Base-by-base conservation (phyloP, 2,113 vertebrate genomes). In the Athene cunicularia region DNA sequence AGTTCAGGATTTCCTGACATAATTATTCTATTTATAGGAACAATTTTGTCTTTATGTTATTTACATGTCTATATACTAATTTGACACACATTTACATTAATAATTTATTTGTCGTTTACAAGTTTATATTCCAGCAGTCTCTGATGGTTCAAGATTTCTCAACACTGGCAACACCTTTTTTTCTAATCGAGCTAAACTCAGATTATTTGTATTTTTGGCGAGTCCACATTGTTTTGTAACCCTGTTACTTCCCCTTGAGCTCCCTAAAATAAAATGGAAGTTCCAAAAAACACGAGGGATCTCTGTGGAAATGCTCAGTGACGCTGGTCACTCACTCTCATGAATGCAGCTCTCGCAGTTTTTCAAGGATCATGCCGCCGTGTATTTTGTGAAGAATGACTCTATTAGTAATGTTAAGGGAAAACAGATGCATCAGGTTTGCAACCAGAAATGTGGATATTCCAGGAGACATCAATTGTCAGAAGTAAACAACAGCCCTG, bases 381-480 rank as follows among this genome's bases (percentile, higher is more conserved):
- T n/a, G 62, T 35, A 3, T 71, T 88, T 96, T 74, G 33, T 43
- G 14, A 74, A 80, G 72, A 74, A 72, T 10, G 24, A 17, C 88
- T 85, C 53, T 76, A 80, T 95, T 81, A 95, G 95, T 82, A 88
- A 73, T 7, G 9, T 22, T 80, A 95, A 89, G 74, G 70, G 84
- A 94, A 94, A 96, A 87, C 91, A 95, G 91, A 94, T 75, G 86
- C 33, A 0, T 49, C 94, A 88, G 95, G 94, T 95, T 96, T 82
- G 75, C 71, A 32, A 79, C 56, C 39, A 80, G 70, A 53, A 76
- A 49, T 35, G 45, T 73, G 84, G 91, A 58, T 90, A 88, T 58
- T 96, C 94, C 84, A 91, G 93, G 83, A 91, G 94, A 91, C 94
- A 95, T 94, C 94, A 97, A 83, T 74, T 95, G 88, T 47, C 62